A percentile compares a stretch with the other conserved stretches of the same genome.
phyloP scores from a whole-genome alignment of 1,140 invertebrate genomes.

The Diuraphis noxia region DNA sequence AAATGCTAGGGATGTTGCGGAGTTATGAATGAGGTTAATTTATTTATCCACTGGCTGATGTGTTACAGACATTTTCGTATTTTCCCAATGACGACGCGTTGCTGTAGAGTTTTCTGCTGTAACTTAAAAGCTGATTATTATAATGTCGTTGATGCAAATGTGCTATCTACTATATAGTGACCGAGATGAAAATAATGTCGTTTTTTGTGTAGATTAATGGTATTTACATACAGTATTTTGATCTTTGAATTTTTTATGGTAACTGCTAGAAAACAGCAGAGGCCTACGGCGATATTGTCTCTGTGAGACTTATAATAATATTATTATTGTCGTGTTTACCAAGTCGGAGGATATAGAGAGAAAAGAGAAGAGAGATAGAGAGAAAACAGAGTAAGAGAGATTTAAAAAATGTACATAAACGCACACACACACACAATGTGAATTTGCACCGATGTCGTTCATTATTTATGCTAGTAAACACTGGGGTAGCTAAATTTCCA shows the following conservation, averaged over 20 bases:
- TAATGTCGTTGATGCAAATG: background rate
- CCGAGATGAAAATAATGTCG: background rate
- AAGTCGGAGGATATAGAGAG: background rate
- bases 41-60: background rate
- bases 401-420: background rate
- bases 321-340: background rate
- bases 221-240: background rate
- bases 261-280: background rate
- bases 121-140: conserved; percentile 4
- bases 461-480: conserved; percentile 40
- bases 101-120: background rate
- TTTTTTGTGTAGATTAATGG: background rate
- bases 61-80: background rate
- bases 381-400: background rate
- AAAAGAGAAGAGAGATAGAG: background rate
- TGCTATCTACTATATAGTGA: background rate
- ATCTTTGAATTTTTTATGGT: background rate
- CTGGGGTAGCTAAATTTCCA: conserved; percentile 2
- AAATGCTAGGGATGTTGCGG: background rate
- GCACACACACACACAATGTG: background rate
- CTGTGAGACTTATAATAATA: background rate
- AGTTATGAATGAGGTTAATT: background rate
- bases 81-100: background rate
- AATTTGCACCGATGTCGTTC: conserved; percentile 34
- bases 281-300: background rate